A percentile compares a stretch with the other conserved stretches of the same genome.
phyloP scores from a whole-genome alignment of 2,888 invertebrate species.

The Steinernema scapterisci region DNA sequence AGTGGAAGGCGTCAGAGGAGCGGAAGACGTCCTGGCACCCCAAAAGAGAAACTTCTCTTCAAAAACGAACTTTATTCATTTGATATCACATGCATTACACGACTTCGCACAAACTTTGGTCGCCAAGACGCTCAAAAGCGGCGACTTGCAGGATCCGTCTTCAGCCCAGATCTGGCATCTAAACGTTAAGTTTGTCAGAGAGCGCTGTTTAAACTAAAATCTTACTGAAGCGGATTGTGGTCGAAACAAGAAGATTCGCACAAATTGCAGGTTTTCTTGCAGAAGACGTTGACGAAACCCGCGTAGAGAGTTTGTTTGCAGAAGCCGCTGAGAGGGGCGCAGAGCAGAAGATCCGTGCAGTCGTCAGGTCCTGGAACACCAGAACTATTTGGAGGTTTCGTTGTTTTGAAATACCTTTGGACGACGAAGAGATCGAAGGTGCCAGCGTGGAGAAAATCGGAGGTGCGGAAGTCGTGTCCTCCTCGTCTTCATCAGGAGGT shows the following conservation, averaged over 20 bases:
- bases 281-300: constrained; percentile 23
- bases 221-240: constrained; percentile 11
- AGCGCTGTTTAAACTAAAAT: background rate
- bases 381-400: background rate
- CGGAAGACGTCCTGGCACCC: too few species aligned
- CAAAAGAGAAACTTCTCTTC: too few species aligned
- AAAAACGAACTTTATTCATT: too few species aligned
- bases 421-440: background rate
- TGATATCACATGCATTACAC: background rate
- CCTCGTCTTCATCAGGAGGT: background rate
- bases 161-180: constrained; percentile 22
- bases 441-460: background rate
- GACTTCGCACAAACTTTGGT: constrained; percentile 16
- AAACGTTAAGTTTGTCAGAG: background rate
- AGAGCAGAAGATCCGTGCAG: constrained; percentile 8
- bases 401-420: background rate
- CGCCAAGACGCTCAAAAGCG: background rate
- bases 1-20: too few species aligned
- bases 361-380: background rate
- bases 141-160: constrained; percentile 6
- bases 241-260: background rate
- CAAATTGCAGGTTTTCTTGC: constrained; percentile 12
- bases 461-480: background rate
- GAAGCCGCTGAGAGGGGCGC: background rate
- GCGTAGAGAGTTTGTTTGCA: constrained; percentile 17